Conservation (phyloP, 2,113 vertebrate species). For the Anarhynchus alexandrinus region DNA sequence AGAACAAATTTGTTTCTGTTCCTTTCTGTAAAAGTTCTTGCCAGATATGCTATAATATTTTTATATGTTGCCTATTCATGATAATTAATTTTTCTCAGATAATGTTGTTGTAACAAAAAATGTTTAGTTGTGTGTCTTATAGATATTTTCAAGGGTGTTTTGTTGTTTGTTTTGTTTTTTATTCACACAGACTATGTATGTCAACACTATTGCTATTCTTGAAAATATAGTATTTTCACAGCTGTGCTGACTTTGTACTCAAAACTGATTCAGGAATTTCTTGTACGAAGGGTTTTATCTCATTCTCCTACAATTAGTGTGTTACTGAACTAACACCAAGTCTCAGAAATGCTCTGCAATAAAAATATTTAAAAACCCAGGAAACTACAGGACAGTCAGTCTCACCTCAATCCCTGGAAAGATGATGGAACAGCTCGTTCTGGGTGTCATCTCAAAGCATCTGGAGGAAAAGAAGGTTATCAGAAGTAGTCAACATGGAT, state of each 20-base stretch:
- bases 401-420: no score
- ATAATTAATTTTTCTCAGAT: not conserved
- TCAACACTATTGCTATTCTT: not conserved
- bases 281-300: not conserved
- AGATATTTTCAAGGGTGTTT: not conserved
- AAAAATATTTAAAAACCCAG: not conserved
- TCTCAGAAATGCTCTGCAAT: not conserved
- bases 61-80: not conserved
- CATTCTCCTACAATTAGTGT: not conserved
- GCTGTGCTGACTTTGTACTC: not conserved
- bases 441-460: no score
- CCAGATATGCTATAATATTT: not conserved
- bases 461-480: no score
- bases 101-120: not conserved
- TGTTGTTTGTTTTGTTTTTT: not conserved
- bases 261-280: not conserved
- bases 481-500: no score
- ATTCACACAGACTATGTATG: not conserved
- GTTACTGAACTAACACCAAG: not conserved
- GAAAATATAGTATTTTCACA: not conserved
- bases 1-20: not conserved
- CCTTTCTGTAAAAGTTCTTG: not conserved
- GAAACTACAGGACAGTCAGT: no score
- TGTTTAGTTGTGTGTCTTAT: not conserved
- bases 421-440: no score